These are phyloP conservation scores for Nematolebias whitei DNA, from an alignment of 2,113 vertebrate genomes.

Conservation along the genomic window DNA sequence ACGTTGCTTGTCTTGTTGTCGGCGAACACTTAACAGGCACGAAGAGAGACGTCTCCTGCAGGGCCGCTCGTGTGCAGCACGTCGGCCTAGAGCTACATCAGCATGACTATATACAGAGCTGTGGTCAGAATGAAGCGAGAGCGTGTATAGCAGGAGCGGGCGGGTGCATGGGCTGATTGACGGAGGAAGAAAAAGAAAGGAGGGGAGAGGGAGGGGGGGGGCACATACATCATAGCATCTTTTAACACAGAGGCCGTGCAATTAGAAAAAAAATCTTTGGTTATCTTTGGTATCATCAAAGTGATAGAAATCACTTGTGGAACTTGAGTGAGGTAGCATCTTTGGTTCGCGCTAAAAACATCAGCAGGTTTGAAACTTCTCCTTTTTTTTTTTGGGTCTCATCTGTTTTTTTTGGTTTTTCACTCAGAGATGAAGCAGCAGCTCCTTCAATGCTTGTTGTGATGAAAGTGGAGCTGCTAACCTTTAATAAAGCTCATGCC, in stretches of 20 bases:
- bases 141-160: constrained; percentile 46
- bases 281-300: constrained; percentile 99
- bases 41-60: constrained; percentile 32
- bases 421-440: constrained; percentile 82
- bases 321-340: constrained; percentile 99
- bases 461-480: constrained; percentile 89
- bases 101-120: constrained; percentile 65
- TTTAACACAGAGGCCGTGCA: constrained; percentile 90
- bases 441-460: constrained; percentile 84
- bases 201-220: constrained; percentile 21
- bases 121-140: constrained; percentile 69
- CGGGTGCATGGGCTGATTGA: constrained; percentile 63
- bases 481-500: constrained; percentile 73
- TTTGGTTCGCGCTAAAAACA: constrained; percentile 99
- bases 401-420: constrained; percentile 62
- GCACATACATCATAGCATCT: constrained; percentile 78
- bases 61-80: constrained; percentile 58
- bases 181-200: constrained; percentile 71
- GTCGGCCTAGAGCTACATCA: constrained; percentile 68
- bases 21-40: constrained; percentile 3
- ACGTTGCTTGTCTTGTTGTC: neutral
- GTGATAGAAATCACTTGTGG: constrained; percentile 99
- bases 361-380: constrained; percentile 90
- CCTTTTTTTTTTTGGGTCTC: constrained; percentile 69
- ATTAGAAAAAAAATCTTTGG: constrained; percentile 92